Percentiles rank a stretch among this genome's conserved stretches.
phyloP scores from a whole-genome alignment of 2,888 invertebrate genomes.

The Cordilura impudica region DNA sequence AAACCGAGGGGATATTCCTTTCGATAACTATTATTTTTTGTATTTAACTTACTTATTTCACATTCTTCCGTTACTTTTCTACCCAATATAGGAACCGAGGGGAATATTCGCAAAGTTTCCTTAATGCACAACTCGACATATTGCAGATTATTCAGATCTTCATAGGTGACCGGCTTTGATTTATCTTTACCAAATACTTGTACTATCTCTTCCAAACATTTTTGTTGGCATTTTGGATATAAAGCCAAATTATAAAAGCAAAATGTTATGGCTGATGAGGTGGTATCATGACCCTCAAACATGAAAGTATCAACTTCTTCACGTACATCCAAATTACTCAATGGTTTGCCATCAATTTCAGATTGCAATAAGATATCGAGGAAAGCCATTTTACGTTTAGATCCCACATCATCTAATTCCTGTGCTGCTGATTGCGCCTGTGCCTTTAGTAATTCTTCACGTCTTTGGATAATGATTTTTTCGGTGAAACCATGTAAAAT shows the following conservation, averaged over 20 bases:
- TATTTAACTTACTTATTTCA: slow-evolving; percentile 72
- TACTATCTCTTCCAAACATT: slow-evolving; percentile 78
- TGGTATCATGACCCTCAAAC: slow-evolving; percentile 82
- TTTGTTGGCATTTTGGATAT: slow-evolving; percentile 78
- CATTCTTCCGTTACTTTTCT: slow-evolving; percentile 74
- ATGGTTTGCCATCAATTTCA: slow-evolving; percentile 80
- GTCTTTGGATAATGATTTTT: slow-evolving; percentile 79
- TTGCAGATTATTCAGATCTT: slow-evolving; percentile 72
- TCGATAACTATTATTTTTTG: background rate
- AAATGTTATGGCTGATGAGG: slow-evolving; percentile 79
- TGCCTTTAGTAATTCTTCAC: slow-evolving; percentile 73
- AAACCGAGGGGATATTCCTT: no score
- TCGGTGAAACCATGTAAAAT: slow-evolving; percentile 80
- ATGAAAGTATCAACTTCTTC: slow-evolving; percentile 87
- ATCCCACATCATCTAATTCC: slow-evolving; percentile 77
- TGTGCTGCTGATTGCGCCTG: slow-evolving; percentile 21
- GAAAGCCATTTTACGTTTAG: slow-evolving; percentile 83
- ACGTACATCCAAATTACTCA: slow-evolving; percentile 81
- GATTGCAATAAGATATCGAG: slow-evolving; percentile 83
- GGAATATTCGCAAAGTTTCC: slow-evolving; percentile 75
- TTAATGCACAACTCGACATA: slow-evolving; percentile 76
- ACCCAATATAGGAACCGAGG: slow-evolving; percentile 76
- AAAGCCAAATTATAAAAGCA: slow-evolving; percentile 79
- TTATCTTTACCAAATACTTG: slow-evolving; percentile 76
- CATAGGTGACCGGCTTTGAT: slow-evolving; percentile 71